phyloP scores from a whole-genome alignment of 2,113 vertebrate species.

The Cololabis saira region DNA sequence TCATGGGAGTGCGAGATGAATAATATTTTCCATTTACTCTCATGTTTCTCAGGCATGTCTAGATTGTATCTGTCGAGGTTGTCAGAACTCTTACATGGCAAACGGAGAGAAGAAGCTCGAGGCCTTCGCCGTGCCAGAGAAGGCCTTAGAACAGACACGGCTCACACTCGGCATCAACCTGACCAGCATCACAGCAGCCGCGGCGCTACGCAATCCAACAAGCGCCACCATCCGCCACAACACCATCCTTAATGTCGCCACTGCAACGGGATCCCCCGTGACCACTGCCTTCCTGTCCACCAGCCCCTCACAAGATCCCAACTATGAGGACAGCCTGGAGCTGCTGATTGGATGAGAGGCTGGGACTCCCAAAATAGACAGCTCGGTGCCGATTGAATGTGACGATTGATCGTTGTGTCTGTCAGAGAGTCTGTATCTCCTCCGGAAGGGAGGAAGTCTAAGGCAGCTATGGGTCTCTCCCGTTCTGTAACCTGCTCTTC shows the following conservation, averaged over 20 bases:
- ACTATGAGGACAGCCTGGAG: constrained; percentile 95
- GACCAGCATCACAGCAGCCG: constrained; percentile 96
- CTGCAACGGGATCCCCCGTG: constrained; percentile 87
- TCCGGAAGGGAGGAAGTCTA: constrained; percentile 39
- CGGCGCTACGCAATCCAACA: constrained; percentile 81
- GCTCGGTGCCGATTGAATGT: constrained; percentile 74
- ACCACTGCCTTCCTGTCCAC: constrained; percentile 91
- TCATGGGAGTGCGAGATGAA: too few relatives aligned
- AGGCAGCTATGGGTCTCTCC: constrained; percentile 80
- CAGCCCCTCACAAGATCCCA: constrained; percentile 92
- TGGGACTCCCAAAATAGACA: constrained; percentile 46
- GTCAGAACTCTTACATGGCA: constrained; percentile 99
- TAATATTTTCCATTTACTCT: background rate
- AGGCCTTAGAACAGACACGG: constrained; percentile 97
- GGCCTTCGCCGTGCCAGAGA: constrained; percentile 98
- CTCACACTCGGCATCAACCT: constrained; percentile 98
- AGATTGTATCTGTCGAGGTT: constrained; percentile 98
- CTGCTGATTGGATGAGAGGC: constrained; percentile 86
- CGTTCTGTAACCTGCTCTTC: constrained; percentile 69
- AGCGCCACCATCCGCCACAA: constrained; percentile 72
- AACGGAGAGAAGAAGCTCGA: constrained; percentile 99
- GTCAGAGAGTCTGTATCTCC: constrained; percentile 51
- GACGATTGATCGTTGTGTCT: constrained; percentile 54
- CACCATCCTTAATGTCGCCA: constrained; percentile 77
- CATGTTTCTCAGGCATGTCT: constrained; percentile 85